These are phyloP conservation scores for Lysiphlebus fabarum DNA, from an alignment of 1,140 invertebrate species.

Conservation along the genomic window DNA sequence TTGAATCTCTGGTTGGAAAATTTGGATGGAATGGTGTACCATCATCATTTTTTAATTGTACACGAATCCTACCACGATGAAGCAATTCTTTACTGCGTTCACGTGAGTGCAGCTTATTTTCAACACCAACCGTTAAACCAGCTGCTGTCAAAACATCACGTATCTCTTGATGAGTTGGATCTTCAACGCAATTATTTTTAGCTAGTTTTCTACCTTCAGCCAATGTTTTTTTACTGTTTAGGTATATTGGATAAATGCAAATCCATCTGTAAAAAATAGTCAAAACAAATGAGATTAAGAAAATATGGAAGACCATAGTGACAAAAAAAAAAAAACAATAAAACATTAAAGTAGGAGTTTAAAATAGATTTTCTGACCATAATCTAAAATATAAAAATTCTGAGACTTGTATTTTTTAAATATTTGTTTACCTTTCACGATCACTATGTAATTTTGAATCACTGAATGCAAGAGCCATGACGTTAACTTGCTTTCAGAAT, in stretches of 20 bases:
- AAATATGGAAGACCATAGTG: background rate
- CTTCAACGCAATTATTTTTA: constrained; percentile 86
- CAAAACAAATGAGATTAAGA: constrained; percentile 14
- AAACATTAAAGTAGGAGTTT: too few relatives aligned
- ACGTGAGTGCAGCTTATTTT: constrained; percentile 91
- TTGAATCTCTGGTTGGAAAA: constrained; percentile 73
- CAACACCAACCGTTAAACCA: constrained; percentile 82
- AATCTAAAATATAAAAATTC: too few relatives aligned
- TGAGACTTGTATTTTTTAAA: background rate
- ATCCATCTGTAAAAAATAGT: constrained; percentile 74
- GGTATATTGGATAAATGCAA: constrained; percentile 93
- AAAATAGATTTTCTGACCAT: too few relatives aligned
- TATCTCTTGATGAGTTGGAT: constrained; percentile 92
- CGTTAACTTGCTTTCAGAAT: too few relatives aligned
- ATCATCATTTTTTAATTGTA: constrained; percentile 92
- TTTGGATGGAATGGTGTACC: constrained; percentile 71
- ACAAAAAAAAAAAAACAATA: too few relatives aligned
- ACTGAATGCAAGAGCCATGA: constrained; percentile 43
- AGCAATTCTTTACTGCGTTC: constrained; percentile 85
- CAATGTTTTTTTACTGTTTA: constrained; percentile 90
- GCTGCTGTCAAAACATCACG: constrained; percentile 81
- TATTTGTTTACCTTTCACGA: constrained; percentile 55
- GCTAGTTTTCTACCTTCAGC: constrained; percentile 81
- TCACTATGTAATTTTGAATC: constrained; percentile 70
- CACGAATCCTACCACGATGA: constrained; percentile 80